Evolutionary conservation across 2,113 vertebrate genomes (phyloP).

Genomic region (Mus pahari): DNA sequence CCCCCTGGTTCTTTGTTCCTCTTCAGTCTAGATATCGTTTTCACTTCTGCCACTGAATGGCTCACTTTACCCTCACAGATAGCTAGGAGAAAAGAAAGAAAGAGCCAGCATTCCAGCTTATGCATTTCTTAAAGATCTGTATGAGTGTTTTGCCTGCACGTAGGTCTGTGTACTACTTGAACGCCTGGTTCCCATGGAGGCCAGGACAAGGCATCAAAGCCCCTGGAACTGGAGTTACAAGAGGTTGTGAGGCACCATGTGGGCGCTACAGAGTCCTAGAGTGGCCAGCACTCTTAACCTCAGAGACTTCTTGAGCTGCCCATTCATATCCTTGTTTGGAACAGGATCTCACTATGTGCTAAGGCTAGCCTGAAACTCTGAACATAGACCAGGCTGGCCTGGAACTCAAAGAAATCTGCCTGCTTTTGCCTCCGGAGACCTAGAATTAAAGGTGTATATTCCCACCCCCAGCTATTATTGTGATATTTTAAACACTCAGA

Average conservation of each 20-base stretch:
- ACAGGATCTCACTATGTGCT: too few species aligned
- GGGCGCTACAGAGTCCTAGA: not conserved
- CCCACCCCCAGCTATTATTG: not conserved
- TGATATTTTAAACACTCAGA: not conserved
- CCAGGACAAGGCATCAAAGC: not conserved
- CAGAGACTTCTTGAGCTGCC: not conserved
- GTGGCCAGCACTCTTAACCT: not conserved
- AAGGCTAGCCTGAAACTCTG: not conserved
- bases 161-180: not conserved
- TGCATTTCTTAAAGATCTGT: not conserved
- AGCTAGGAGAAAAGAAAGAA: not conserved
- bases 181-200: not conserved
- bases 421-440: not conserved
- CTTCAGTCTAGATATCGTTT: slow-evolving; percentile 22
- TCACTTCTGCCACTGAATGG: not conserved
- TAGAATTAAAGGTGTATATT: not conserved
- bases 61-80: not conserved
- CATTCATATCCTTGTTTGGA: not conserved
- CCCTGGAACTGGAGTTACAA: not conserved
- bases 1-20: not conserved
- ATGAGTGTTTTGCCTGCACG: not conserved
- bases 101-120: slow-evolving; percentile 8
- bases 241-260: too few species aligned
- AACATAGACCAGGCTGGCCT: not conserved
- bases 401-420: not conserved